Conservation (phyloP, 2,113 vertebrate genomes). For the Laticauda colubrina region DNA sequence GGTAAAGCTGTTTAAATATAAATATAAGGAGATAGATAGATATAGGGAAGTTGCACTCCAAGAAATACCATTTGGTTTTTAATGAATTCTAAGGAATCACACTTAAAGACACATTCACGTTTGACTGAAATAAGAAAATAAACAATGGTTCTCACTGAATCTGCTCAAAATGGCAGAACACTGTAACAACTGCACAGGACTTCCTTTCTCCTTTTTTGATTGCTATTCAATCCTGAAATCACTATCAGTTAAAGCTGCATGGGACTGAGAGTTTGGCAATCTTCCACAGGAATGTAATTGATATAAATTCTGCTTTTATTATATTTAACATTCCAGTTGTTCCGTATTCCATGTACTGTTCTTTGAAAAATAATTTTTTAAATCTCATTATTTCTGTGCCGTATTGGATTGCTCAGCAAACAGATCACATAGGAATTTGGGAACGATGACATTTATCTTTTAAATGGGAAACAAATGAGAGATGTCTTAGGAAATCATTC, state of each 20-base stretch:
- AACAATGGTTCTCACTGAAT: background rate
- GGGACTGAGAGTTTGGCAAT: background rate
- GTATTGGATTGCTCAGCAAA: background rate
- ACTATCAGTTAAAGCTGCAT: background rate
- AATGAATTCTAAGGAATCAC: background rate
- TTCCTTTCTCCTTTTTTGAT: background rate
- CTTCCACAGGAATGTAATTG: background rate
- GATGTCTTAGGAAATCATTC: background rate
- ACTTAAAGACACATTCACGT: background rate
- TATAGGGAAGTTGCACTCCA: background rate
- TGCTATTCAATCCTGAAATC: background rate
- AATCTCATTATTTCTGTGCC: background rate
- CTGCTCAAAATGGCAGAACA: background rate
- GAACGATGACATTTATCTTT: background rate
- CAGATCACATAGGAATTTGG: background rate
- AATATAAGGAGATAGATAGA: background rate
- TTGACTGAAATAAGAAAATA: background rate
- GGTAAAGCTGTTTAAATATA: background rate
- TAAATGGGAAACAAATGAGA: background rate
- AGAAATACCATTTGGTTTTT: background rate
- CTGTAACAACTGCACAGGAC: background rate
- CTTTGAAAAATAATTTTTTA: background rate
- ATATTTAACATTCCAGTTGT: background rate
- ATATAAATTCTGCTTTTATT: background rate
- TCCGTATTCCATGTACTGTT: background rate